Conservation (phyloP, 2,113 vertebrate species). For the Pelodiscus sinensis region DNA sequence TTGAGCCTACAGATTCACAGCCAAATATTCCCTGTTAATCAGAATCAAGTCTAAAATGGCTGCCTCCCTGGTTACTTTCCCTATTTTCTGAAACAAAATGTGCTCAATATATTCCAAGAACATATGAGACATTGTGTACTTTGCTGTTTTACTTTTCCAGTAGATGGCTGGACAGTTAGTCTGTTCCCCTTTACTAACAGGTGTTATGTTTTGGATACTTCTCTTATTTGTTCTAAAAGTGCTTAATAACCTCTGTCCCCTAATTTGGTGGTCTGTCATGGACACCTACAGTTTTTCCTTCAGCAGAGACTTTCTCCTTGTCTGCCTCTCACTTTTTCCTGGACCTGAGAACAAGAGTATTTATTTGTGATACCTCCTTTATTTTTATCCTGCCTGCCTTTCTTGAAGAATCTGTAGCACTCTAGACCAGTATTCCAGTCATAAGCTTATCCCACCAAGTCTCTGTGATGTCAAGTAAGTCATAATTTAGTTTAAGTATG, state of each 20-base stretch:
- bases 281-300: background rate
- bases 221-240: background rate
- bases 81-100: background rate
- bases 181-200: background rate
- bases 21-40: background rate
- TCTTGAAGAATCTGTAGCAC: background rate
- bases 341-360: background rate
- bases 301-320: background rate
- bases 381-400: background rate
- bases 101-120: background rate
- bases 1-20: background rate
- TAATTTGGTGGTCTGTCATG: background rate
- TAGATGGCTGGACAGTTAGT: background rate
- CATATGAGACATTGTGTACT: background rate
- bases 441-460: background rate
- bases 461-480: background rate
- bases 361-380: background rate
- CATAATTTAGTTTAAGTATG: background rate
- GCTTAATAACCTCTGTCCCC: background rate
- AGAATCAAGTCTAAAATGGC: background rate
- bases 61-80: background rate
- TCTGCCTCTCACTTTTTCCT: background rate
- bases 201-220: background rate
- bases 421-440: background rate
- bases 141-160: background rate